A percentile compares a stretch with the other conserved stretches of the same genome.
These are phyloP conservation scores for Panagrolaimus sp. DNA, from an alignment of 1,140 invertebrate species.

Conservation along the genomic window DNA sequence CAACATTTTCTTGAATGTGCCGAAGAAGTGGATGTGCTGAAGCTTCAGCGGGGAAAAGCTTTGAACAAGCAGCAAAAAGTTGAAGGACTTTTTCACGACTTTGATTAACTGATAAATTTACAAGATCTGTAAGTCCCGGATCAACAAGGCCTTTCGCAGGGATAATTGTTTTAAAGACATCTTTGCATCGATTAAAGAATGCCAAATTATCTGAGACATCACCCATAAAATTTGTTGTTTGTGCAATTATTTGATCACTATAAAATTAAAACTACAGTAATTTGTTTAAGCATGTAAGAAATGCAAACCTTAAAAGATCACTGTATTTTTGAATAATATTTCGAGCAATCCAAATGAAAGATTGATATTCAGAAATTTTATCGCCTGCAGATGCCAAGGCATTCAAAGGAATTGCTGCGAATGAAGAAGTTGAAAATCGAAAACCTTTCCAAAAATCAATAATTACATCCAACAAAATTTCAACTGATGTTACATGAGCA, in stretches of 20 bases:
- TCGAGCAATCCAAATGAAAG: conserved; percentile 5
- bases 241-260: neutral
- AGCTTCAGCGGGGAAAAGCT: neutral
- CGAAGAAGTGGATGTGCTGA: conserved; percentile 3
- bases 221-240: neutral
- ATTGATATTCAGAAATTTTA: conserved; percentile 11
- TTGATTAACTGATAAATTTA: neutral
- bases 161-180: neutral
- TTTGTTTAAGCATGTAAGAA: neutral
- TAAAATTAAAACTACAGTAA: neutral
- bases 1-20: neutral
- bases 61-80: neutral
- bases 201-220: neutral
- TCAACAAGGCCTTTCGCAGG: conserved; percentile 18
- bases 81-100: neutral
- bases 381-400: neutral
- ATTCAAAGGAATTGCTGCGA: neutral
- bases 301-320: conserved; percentile 4
- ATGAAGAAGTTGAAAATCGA: conserved; percentile 2
- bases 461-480: conserved; percentile 4
- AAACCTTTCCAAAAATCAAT: conserved; percentile 8
- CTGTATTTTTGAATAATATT: neutral
- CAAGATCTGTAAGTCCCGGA: conserved; percentile 5
- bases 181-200: neutral
- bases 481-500: conserved; percentile 1